Base-by-base conservation (phyloP, 2,888 invertebrate species). In the Amphipyra berbera region DNA sequence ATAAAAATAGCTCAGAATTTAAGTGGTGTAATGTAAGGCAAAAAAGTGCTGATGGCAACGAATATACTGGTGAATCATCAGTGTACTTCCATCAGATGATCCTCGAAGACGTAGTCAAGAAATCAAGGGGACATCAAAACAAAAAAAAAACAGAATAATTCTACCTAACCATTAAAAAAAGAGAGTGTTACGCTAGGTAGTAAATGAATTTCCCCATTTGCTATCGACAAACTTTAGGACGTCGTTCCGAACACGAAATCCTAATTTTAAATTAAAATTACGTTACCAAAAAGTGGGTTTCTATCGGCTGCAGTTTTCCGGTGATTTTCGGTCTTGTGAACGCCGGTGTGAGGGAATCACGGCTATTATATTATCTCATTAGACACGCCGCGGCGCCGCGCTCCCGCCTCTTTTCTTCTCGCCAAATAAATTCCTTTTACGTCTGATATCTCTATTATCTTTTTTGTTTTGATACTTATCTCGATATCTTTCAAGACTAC, bases 321-420 rank as follows among this genome's bases (percentile, higher is more conserved):
- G 90, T 90, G 89, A 92, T 93, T 92, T 91, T 90, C 88, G 89
- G 90, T 88, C 84, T 85, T 83, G 85, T 85, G 88, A 91, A 90
- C 89, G 87, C 82, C 82, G 86, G 86, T 86, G 83, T 83, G 86
- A 86, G 88, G 81, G 90, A 94, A 95, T 93, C 94, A 86, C 90
- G 89, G 91, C 92, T 93, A 94, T 95, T 92, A 93, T 91, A 92
- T 94, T 94, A 94, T 93, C 93, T 93, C 94, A 93, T 95, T 94
- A 95, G 93, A 91, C 86, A 92, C 92, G 93, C 90, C 87, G 87
- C 88, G 85, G 82, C 84, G 88, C 86, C 83, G 85, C 84, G 83
- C 85, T 81, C 87, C 85, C 49, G 71, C 86, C 86, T 83, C 86
- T 85, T 86, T 86, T 86, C 86, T 88, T 88, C 87, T 88, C 88